Conservation (phyloP, 2,113 vertebrate genomes). For the Anhinga anhinga region DNA sequence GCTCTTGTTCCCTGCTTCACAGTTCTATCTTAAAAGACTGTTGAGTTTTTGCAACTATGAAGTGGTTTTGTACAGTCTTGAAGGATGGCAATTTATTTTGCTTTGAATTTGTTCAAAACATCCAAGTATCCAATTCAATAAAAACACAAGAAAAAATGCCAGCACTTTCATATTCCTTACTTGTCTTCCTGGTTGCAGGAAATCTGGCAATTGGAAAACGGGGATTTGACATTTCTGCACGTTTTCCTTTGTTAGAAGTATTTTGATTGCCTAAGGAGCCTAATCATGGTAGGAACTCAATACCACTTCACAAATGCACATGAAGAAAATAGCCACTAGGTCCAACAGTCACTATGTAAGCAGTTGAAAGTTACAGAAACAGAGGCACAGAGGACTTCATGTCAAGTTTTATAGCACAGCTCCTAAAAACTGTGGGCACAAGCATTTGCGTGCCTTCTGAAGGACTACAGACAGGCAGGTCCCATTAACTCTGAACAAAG, state of each 20-base stretch:
- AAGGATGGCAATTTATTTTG: not conserved
- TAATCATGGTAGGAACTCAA: not conserved
- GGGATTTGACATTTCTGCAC: not conserved
- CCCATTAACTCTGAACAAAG: not conserved
- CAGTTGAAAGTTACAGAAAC: not conserved
- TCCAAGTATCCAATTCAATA: not conserved
- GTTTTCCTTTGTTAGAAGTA: not conserved
- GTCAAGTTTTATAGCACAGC: not conserved
- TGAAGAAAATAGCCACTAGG: not conserved
- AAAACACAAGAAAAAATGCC: not conserved
- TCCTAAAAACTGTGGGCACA: not conserved
- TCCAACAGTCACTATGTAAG: not conserved
- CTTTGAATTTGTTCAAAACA: constrained; percentile 5
- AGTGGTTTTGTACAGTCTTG: not conserved
- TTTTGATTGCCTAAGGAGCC: not conserved
- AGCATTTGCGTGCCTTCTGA: not conserved
- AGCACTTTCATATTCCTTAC: not conserved
- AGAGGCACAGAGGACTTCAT: not conserved
- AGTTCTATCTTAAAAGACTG: not conserved
- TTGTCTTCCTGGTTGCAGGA: not conserved
- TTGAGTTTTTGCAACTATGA: not conserved
- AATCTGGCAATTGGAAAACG: not conserved
- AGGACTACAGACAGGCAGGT: not conserved
- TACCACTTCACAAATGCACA: not conserved
- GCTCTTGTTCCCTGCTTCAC: not conserved